Evolutionary conservation across 2,113 vertebrate genomes (phyloP), one percentile per base, ranked within the genome.

Genomic region (Oostethus manadensis): DNA sequence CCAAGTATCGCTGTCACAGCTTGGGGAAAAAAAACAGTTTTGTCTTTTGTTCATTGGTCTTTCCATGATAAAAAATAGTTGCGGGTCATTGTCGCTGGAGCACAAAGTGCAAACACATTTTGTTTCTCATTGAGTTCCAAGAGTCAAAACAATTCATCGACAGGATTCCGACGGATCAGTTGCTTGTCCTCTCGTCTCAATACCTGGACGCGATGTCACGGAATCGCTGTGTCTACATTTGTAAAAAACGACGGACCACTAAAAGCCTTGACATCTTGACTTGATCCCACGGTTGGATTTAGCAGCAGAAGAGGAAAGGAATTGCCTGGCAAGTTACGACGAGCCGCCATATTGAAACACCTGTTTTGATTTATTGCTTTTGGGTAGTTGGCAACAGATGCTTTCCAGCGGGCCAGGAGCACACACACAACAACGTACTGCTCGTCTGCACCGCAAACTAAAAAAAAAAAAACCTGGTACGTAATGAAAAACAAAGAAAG

Each of bases 291-390:
- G 13, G 38, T 82, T 71, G 79, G 58, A 80, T 81, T 74, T 76
- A 82, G 61, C 58, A 20, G 63, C 59, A 40, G 56, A 64, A 58
- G 67, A 70, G 76, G 73, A 70, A 60, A 82, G 73, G 67, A 80
- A 78, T 83, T 74, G 72, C 71, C 72, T 84, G 81, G 80, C 69
- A 70, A 66, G 78, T 83, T 79, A 77, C 73, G 74, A 75, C 81
- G 11, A 62, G 65, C 79, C 66, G 13, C 73, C 82, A 73, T 74
- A 74, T 76, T 80, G 74, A 85, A 72, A 81, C 87, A 87, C 83
- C 81, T 88, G 83, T 82, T 89, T 80, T 73, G 80, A 86, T 88
- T 84, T 82, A 88, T 79, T 71, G 66, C 80, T 71, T 83, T 82
- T 86, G 69, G 75, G 66, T 68, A 65, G 73, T 84, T 86, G 81